Percentiles rank a stretch among this genome's conserved stretches.
phyloP scores from a whole-genome alignment of 2,888 invertebrate genomes.

The Thumatha senex region DNA sequence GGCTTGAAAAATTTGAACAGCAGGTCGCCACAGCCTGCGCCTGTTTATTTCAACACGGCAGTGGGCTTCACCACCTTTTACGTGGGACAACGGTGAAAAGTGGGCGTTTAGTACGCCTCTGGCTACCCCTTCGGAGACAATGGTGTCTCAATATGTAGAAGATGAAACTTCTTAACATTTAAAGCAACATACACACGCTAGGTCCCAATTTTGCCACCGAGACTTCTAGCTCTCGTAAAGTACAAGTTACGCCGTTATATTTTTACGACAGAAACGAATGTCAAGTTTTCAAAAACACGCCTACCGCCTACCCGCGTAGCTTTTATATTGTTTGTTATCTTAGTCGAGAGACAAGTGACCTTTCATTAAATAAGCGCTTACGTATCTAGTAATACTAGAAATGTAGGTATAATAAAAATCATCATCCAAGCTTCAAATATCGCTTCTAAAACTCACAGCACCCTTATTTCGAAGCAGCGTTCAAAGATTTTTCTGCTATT shows the following conservation, averaged over 20 bases:
- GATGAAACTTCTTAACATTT: constrained; percentile 22
- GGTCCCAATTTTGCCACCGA: constrained; percentile 54
- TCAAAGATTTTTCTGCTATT: too few relatives aligned
- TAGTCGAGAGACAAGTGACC: constrained; percentile 42
- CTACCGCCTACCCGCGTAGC: constrained; percentile 38
- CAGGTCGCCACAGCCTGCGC: too few relatives aligned
- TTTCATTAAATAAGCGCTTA: constrained; percentile 14
- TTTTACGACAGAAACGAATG: constrained; percentile 78
- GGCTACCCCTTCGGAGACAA: too few relatives aligned
- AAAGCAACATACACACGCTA: constrained; percentile 37
- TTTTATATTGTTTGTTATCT: constrained; percentile 53
- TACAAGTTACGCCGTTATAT: constrained; percentile 77
- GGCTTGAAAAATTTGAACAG: too few relatives aligned
- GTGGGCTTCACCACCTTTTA: too few relatives aligned
- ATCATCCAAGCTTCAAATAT: too few relatives aligned
- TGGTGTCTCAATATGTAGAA: too few relatives aligned
- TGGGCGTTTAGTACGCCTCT: too few relatives aligned
- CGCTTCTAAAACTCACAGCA: too few relatives aligned
- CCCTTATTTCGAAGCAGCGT: too few relatives aligned
- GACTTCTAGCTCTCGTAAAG: constrained; percentile 69
- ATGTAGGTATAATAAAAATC: neutral
- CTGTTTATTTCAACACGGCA: too few relatives aligned
- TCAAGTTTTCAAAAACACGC: constrained; percentile 70
- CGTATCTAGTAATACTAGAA: neutral
- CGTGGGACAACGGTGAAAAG: too few relatives aligned